Base-by-base conservation (phyloP, 2,888 invertebrate species). In the Amphiduros pacificus region DNA sequence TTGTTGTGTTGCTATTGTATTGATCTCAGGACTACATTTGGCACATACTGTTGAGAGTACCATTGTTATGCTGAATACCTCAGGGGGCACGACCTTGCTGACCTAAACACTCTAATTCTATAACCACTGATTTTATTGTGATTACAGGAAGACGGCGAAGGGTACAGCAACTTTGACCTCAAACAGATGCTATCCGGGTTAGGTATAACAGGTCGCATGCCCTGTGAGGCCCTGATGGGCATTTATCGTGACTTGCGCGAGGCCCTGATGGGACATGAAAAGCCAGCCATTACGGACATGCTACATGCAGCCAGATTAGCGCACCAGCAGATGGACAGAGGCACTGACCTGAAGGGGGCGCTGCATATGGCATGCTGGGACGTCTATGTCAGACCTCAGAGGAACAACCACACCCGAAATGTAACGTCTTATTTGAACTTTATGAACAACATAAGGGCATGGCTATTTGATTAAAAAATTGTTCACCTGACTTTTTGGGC, bases 221-320 rank as follows among this genome's bases (percentile, higher is more conserved):
- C 73, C 9, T 72, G 71, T 68, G 72, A 74, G 65, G 74, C 73
- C 72, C 64, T 78, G 52, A 64, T 70, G 14, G 51, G 50, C 5
- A 58, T 78, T 17, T 74, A 78, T 52, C 17, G 53, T 14, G 59
- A 55, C 20, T 60, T 77, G 50, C 66, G 56, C 57, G 67, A 67
- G 59, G 63, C 62, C 49, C 51, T 73, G 51, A 55, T 67, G 9
- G 65, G 62, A 55, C 68, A 67, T 52, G 89, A 89, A 65, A 86
- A 86, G 71, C 88, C 89, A 22, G 87, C 86, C 14, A 74, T 89
- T 48, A 86, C 87, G 26, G 88, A 90, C 73, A 82, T 92, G 36
- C 80, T 90, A 17, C 89, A 89, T 77, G 86, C 87, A 0, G 86
- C 88, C 0, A 87, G 87, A 70, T 79, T 90, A 61, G 85, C 88